A percentile compares a stretch with the other conserved stretches of the same genome.
These are phyloP conservation scores for Tinamus guttatus DNA, from an alignment of 2,113 vertebrate species.

Conservation along the genomic window DNA sequence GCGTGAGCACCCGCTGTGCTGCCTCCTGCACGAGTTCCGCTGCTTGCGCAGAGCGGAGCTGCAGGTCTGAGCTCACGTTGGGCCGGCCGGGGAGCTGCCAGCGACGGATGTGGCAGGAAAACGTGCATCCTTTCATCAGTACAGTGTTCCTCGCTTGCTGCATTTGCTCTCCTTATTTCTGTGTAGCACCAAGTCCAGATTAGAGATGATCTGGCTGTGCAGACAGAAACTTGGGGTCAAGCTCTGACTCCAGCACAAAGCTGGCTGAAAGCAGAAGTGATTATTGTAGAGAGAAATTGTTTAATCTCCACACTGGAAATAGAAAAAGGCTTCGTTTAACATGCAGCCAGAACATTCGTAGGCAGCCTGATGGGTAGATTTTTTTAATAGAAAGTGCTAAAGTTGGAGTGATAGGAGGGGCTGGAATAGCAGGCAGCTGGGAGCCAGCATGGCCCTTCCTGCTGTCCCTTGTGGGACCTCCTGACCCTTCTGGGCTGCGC, in stretches of 20 bases:
- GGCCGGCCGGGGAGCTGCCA: background rate
- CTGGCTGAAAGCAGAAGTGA: constrained; percentile 54
- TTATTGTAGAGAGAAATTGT: constrained; percentile 56
- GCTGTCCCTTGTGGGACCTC: background rate
- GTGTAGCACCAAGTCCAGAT: constrained; percentile 48
- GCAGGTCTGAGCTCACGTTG: background rate
- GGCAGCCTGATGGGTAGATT: constrained; percentile 51
- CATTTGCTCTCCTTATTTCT: constrained; percentile 12
- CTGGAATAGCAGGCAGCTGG: background rate
- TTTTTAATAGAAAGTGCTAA: constrained; percentile 54
- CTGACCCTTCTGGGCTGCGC: accelerated
- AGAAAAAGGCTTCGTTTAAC: constrained; percentile 65
- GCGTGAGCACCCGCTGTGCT: background rate
- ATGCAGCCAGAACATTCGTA: constrained; percentile 50
- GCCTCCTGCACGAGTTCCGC: background rate
- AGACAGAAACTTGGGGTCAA: constrained; percentile 55
- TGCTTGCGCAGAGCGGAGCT: background rate
- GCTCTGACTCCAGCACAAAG: constrained; percentile 48
- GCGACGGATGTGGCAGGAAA: background rate
- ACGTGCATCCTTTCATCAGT: background rate
- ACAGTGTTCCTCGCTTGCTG: background rate
- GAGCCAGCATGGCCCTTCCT: background rate
- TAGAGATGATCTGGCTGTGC: constrained; percentile 51
- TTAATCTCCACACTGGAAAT: constrained; percentile 55
- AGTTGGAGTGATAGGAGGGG: constrained; percentile 12